Evolutionary conservation across 2,888 invertebrate species (phyloP).

Genomic region (Ectemnius cavifrons): DNA sequence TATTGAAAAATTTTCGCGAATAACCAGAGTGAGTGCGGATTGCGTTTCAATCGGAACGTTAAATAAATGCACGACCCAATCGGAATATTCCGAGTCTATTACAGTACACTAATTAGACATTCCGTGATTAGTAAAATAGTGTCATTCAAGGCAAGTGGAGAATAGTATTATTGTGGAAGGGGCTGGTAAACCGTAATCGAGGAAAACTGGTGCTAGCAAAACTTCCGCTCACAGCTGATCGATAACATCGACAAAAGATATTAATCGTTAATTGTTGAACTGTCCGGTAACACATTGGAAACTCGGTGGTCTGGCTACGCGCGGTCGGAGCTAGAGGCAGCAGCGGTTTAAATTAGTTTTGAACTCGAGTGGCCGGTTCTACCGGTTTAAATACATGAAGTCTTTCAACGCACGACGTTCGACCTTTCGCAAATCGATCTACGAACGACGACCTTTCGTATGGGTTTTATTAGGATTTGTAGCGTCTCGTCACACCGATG

Average conservation of each 20-base stretch:
- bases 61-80: constrained; percentile 18
- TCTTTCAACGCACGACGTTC: constrained; percentile 36
- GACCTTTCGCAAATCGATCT: constrained; percentile 58
- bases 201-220: too few species aligned
- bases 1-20: constrained; percentile 24
- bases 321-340: constrained; percentile 22
- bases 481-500: constrained; percentile 5
- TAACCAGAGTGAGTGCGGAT: constrained; percentile 11
- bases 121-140: background rate
- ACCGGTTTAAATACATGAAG: constrained; percentile 44
- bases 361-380: constrained; percentile 36
- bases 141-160: background rate
- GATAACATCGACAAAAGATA: constrained; percentile 22
- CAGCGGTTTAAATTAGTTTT: constrained; percentile 43
- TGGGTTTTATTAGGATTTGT: constrained; percentile 42
- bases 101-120: constrained; percentile 12
- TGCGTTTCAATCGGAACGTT: constrained; percentile 22
- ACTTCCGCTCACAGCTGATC: too few species aligned
- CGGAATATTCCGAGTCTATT: constrained; percentile 23
- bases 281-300: background rate
- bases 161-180: background rate
- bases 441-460: constrained; percentile 47
- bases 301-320: too few species aligned
- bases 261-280: constrained; percentile 18
- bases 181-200: too few species aligned